Base-by-base conservation (phyloP, 1,140 invertebrate genomes). In the Eupristina koningsbergeri region DNA sequence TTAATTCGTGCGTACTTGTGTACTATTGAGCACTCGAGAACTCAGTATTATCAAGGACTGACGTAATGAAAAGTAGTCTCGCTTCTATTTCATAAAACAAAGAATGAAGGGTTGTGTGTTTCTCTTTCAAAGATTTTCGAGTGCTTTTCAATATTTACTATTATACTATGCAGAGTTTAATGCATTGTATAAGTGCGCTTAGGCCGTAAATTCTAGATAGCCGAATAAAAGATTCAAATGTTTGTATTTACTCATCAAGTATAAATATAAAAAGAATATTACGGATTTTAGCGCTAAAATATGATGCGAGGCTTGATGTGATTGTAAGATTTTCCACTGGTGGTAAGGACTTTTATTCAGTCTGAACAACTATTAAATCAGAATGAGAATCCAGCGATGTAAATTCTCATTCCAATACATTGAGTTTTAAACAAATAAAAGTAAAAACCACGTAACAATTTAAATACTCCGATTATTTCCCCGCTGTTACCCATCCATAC, bases 361-460 rank as follows among this genome's bases (percentile, higher is more conserved):
- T 17, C 9, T 5, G 36, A 36, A 11, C 36, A 41, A n/a, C 67
- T 31, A 71, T 71, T 71, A 71, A 71, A 26, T n/a, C 0, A 19
- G 36, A 41, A n/a, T 71, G 36, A 71, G 41, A 71, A 41, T 26
- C 26, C 6, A 31, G 22, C 36, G 17, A 71, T 71, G 39, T 41
- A 71, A 71, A 71, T 41, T 36, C 67, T 71, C 41, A 9, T 71
- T 71, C 64, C 39, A 13, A 71, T 41, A 71, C 36, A 41, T 31
- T 41, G 39, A 71, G 36, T 8, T 31, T 71, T 71, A 71, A 69
- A 71, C 67, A 71, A 71, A 71, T 71, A 71, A 22, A 5, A 41
- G 7, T 34, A 19, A n/a, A 71, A 71, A 9, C 22, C 67, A 41
- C 29, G 19, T 36, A 17, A 39, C 9, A 36, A 26, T 67, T 67